Evolutionary conservation across 2,888 invertebrate species (phyloP).

Genomic region (Leptopterna dolabrata): DNA sequence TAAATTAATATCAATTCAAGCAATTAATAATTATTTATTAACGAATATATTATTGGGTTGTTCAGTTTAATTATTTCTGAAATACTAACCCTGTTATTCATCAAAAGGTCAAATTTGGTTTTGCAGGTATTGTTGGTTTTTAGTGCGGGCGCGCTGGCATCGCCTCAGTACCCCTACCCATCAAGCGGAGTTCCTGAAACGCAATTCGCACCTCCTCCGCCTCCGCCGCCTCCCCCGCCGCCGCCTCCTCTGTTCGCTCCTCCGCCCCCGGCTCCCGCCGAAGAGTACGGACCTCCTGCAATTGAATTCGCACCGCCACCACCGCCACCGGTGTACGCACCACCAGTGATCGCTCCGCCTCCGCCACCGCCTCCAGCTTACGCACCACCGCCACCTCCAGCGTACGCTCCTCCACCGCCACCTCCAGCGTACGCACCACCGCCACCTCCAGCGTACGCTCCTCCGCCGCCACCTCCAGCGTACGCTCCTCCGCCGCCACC

Average conservation of each 20-base stretch:
- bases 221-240: neutral
- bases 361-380: constrained; percentile 10
- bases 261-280: constrained; percentile 23
- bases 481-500: constrained; percentile 12
- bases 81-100: too few species aligned
- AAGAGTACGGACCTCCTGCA: constrained; percentile 11
- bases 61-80: too few species aligned
- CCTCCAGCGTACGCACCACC: constrained; percentile 8
- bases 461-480: constrained; percentile 26
- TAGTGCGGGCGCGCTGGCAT: constrained; percentile 10
- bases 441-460: constrained; percentile 26
- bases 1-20: too few species aligned
- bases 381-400: constrained; percentile 35
- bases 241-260: neutral
- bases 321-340: neutral
- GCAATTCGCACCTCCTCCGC: constrained; percentile 23
- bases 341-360: constrained; percentile 36
- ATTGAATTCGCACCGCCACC: neutral
- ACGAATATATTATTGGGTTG: too few species aligned
- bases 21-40: too few species aligned
- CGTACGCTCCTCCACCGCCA: constrained; percentile 17
- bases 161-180: constrained; percentile 38
- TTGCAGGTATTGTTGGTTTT: constrained; percentile 33
- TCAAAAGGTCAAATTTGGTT: too few species aligned
- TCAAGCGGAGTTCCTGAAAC: constrained; percentile 17